A percentile compares a stretch with the other conserved stretches of the same genome.
Evolutionary conservation across 1,140 invertebrate genomes (phyloP).

Genomic region (Solenopsis fugax): DNA sequence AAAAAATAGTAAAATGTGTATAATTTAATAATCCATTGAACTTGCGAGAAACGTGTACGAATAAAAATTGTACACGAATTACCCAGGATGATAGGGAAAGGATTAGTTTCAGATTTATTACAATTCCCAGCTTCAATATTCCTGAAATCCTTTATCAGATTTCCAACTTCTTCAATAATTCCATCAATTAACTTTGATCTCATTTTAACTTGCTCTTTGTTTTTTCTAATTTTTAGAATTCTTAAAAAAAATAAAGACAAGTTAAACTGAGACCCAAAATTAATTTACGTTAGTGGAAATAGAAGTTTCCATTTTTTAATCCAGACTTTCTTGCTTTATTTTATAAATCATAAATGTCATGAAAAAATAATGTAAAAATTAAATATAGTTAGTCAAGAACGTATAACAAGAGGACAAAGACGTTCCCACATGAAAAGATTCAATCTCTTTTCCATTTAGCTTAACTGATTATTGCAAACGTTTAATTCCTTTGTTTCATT

Average conservation of each 20-base stretch:
- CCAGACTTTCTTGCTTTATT: neutral
- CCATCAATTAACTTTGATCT: too few relatives aligned
- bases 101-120: neutral
- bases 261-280: too few relatives aligned
- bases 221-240: too few relatives aligned
- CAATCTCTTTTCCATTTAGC: neutral
- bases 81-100: too few relatives aligned
- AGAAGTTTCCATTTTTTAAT: neutral
- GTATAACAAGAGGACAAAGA: neutral
- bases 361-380: neutral
- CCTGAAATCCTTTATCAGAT: neutral
- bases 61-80: too few relatives aligned
- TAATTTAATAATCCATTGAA: too few relatives aligned
- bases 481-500: conserved; percentile 55
- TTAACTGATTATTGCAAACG: neutral
- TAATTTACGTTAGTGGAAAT: too few relatives aligned
- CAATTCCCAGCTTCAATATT: neutral
- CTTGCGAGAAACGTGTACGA: too few relatives aligned
- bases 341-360: neutral
- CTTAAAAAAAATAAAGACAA: too few relatives aligned
- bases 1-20: too few relatives aligned
- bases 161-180: neutral
- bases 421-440: neutral
- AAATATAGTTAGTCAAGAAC: neutral
- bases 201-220: too few relatives aligned